Base-by-base conservation (phyloP, 2,797 vertebrate species). In the Tokudaia muenninki region DNA sequence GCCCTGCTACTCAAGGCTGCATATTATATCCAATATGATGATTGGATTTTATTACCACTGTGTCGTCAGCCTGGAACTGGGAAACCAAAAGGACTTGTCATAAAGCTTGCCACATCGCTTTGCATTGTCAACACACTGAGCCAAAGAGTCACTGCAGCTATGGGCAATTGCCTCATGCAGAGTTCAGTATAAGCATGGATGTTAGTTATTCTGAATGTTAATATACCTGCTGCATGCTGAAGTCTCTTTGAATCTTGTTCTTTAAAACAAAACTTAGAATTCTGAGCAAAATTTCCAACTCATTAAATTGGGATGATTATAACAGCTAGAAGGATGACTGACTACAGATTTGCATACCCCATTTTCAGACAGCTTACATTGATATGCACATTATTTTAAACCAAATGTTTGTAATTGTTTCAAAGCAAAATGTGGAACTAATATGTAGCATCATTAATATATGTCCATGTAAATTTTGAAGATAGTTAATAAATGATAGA, bases 101-200 rank as follows among this genome's bases (percentile, higher is more conserved):
- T 86, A 96, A 81, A 44, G 0, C 29, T 95, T 74, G 21, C 72
- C 89, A 63, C 80, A 87, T 82, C 7, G 50, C 72, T 98, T 98
- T 95, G 9, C 77, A 95, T 92, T 96, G 96, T 97, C n/a, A 96
- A 87, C 82, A 94, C 82, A 67, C 95, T 87, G 79, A 98, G 44
- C 96, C 94, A 97, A 97, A 98, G 93, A 91, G 97, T 89, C 52
- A 93, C 41, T 80, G 88, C 70, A 75, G 81, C 92, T 97, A 81
- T 52, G 41, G 97, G 96, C 94, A 72, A 97, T 75, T 97, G 95
- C 93, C 93, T 97, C 97, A 92, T 81, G 80, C 92, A 97, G 80
- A 95, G 95, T 97, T 98, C 83, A 98, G 1, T 97, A 97, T 92
- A 97, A 98, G 98, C 98, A 98, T 97, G 98, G 92, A 82, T 92